Conservation (phyloP, 2,888 invertebrate species). For the Cheilosia scutellata region DNA sequence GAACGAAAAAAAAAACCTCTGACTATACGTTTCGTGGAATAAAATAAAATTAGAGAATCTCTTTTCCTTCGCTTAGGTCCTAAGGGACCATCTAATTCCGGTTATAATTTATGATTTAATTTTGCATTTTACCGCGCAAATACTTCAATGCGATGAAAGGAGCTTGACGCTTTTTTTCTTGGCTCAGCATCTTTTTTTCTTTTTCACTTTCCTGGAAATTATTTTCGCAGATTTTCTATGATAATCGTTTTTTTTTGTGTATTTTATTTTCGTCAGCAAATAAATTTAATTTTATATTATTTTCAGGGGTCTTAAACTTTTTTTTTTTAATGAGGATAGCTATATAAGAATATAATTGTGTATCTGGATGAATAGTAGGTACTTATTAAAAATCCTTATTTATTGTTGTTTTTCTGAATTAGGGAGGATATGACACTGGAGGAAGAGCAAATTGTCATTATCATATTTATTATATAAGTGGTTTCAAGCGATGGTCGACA, state of each 20-base stretch:
- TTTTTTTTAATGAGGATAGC: neutral
- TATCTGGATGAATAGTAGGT: neutral
- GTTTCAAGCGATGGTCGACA: too few species aligned
- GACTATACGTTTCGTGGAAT: neutral
- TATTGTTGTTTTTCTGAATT: too few species aligned
- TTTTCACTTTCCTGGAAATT: slow-evolving; percentile 20
- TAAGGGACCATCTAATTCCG: slow-evolving; percentile 63
- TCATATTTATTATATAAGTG: too few species aligned
- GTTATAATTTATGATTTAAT: slow-evolving; percentile 73
- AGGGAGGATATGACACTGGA: too few species aligned
- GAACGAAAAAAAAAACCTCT: neutral
- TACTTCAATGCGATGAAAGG: slow-evolving; percentile 62
- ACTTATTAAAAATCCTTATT: neutral
- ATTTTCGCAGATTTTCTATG: slow-evolving; percentile 56
- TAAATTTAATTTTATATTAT: slow-evolving; percentile 56
- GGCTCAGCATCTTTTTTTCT: slow-evolving; percentile 20
- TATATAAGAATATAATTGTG: neutral
- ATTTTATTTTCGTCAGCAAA: slow-evolving; percentile 52
- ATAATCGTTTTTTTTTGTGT: slow-evolving; percentile 27
- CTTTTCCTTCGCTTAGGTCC: slow-evolving; percentile 44
- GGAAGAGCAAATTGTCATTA: too few species aligned
- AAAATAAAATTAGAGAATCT: slow-evolving; percentile 33
- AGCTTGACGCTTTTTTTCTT: slow-evolving; percentile 44
- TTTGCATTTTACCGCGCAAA: slow-evolving; percentile 63
- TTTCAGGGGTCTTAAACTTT: neutral